A percentile compares a stretch with the other conserved stretches of the same genome.
Conservation (phyloP, 2,888 invertebrate species). For the Glyphotaelius pellucidus region DNA sequence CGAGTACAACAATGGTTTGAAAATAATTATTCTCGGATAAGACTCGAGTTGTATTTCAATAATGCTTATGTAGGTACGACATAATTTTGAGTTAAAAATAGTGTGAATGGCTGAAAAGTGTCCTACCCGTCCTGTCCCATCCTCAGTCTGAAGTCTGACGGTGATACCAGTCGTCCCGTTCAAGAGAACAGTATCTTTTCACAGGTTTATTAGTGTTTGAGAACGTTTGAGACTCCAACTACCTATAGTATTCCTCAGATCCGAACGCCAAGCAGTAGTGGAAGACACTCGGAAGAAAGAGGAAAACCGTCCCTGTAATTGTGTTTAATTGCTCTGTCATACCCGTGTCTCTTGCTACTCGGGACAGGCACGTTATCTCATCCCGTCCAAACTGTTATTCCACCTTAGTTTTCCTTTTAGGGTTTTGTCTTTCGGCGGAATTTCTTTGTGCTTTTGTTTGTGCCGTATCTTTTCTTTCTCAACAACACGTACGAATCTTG, state of each 20-base stretch:
- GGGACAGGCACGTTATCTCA: background rate
- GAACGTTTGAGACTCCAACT: slow-evolving; percentile 20
- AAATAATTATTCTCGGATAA: background rate
- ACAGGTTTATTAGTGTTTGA: slow-evolving; percentile 36
- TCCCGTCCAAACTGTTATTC: background rate
- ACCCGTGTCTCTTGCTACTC: background rate
- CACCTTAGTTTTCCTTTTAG: slow-evolving; percentile 19
- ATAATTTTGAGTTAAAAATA: background rate
- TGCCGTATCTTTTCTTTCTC: slow-evolving; percentile 23
- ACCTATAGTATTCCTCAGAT: slow-evolving; percentile 6
- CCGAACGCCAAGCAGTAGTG: background rate
- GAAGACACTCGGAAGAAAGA: slow-evolving; percentile 1
- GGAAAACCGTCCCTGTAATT: background rate
- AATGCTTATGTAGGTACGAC: background rate
- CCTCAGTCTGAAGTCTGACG: background rate
- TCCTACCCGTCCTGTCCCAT: background rate
- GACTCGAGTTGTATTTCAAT: background rate
- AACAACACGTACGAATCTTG: slow-evolving; percentile 42
- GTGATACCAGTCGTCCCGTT: background rate
- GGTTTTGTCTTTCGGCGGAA: slow-evolving; percentile 35
- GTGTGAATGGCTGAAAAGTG: background rate
- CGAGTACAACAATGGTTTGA: background rate
- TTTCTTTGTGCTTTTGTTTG: slow-evolving; percentile 43
- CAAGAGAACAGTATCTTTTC: slow-evolving; percentile 29
- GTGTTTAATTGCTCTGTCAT: background rate